Evolutionary conservation across 2,113 vertebrate genomes (phyloP).

Genomic region (Rhinolophus ferrumequinum): DNA sequence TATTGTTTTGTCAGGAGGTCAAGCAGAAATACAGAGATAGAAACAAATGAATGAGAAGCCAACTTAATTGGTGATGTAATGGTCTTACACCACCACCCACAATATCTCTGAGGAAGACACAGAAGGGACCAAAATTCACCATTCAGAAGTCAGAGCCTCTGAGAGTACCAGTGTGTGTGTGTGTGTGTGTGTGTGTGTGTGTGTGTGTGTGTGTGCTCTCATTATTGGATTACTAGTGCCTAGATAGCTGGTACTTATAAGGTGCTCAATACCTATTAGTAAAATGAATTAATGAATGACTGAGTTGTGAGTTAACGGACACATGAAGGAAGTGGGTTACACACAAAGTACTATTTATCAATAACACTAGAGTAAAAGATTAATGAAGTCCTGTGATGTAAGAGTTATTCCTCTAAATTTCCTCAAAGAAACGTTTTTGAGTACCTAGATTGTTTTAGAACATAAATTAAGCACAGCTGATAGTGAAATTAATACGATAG

Average conservation of each 20-base stretch:
- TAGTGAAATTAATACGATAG: background rate
- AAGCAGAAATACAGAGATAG: background rate
- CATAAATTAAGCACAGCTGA: conserved; percentile 17
- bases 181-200: background rate
- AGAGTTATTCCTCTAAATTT: background rate
- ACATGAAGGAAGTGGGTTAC: background rate
- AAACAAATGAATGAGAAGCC: background rate
- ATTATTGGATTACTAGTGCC: too few species aligned
- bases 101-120: background rate
- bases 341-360: background rate
- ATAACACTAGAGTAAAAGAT: background rate
- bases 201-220: background rate
- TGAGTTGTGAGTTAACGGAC: conserved; percentile 20
- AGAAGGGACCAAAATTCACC: background rate
- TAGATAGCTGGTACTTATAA: background rate
- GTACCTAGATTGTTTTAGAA: background rate
- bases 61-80: background rate
- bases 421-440: conserved; percentile 1
- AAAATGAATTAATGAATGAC: conserved; percentile 9
- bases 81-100: background rate
- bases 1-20: background rate
- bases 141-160: background rate
- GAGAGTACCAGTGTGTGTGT: background rate
- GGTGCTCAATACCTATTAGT: background rate
- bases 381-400: conserved; percentile 13